Evolutionary conservation across 2,888 invertebrate species (phyloP).

Genomic region (Pristionchus fissidentatus): DNA sequence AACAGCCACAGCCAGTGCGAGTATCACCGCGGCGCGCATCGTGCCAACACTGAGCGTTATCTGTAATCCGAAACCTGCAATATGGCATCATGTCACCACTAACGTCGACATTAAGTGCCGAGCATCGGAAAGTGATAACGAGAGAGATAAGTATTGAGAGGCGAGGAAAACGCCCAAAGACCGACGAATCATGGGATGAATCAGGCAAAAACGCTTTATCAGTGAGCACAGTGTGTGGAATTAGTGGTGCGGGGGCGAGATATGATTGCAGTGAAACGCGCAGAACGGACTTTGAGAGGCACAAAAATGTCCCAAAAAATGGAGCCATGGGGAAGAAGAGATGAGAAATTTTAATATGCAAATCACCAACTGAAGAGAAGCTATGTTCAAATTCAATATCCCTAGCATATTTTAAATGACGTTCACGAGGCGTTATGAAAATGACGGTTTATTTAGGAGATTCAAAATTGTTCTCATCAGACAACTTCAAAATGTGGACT

Average conservation of each 20-base stretch:
- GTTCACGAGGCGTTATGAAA: background rate
- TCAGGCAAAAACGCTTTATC: conserved; percentile 8
- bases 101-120: too few species aligned
- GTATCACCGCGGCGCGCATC: background rate
- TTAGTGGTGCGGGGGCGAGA: background rate
- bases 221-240: background rate
- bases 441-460: background rate
- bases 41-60: background rate
- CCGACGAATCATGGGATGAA: background rate
- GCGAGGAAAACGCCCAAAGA: conserved; percentile 1
- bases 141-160: background rate
- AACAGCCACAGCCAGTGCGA: background rate
- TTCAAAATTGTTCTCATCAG: too few species aligned
- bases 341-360: too few species aligned
- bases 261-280: too few species aligned
- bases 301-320: background rate
- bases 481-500: too few species aligned
- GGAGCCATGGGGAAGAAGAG: background rate
- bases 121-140: background rate
- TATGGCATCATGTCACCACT: too few species aligned
- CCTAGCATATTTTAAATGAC: background rate
- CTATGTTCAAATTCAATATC: too few species aligned
- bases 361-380: too few species aligned
- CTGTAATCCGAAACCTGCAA: background rate
- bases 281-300: background rate